phyloP scores from a whole-genome alignment of 2,888 invertebrate species.

The Drosophila parthenogenetica region DNA sequence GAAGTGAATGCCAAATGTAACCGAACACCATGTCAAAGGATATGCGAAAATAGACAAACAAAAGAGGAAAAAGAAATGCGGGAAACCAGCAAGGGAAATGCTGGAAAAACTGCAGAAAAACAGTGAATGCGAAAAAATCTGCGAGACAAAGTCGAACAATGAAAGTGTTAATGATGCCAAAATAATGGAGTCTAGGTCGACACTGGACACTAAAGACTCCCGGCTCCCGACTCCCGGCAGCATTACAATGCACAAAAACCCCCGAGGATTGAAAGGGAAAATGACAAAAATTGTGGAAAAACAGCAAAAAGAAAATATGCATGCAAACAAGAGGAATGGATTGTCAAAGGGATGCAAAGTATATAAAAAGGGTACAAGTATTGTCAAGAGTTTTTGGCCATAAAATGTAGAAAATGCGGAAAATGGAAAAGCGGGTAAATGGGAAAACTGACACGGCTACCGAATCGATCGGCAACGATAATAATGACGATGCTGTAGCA shows the following conservation, averaged over 20 bases:
- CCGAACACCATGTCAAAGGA: slow-evolving; percentile 49
- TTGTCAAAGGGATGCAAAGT: slow-evolving; percentile 70
- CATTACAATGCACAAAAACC: slow-evolving; percentile 73
- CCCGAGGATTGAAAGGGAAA: slow-evolving; percentile 11
- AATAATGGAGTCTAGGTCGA: slow-evolving; percentile 61
- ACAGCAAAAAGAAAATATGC: slow-evolving; percentile 28
- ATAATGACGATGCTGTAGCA: slow-evolving; percentile 55
- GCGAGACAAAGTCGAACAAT: slow-evolving; percentile 55
- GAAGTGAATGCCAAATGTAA: slow-evolving; percentile 57
- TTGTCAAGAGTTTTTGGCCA: slow-evolving; percentile 47
- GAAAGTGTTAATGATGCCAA: slow-evolving; percentile 80
- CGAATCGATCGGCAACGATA: slow-evolving; percentile 29
- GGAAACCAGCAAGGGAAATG: too few species aligned
- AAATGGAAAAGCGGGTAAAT: slow-evolving; percentile 34
- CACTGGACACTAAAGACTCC: background rate
- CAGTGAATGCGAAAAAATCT: slow-evolving; percentile 23
- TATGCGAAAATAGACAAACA: slow-evolving; percentile 26
- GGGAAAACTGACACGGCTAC: slow-evolving; percentile 66
- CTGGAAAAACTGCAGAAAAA: background rate
- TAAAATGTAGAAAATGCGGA: slow-evolving; percentile 13
- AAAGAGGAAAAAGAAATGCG: background rate
- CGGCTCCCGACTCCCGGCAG: slow-evolving; percentile 7
- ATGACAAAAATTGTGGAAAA: slow-evolving; percentile 18
- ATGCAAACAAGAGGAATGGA: slow-evolving; percentile 57
- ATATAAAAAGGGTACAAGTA: slow-evolving; percentile 40